Percentiles rank a stretch among this genome's conserved stretches.
Conservation (phyloP, 1,140 invertebrate genomes). For the Agrilus planipennis region DNA sequence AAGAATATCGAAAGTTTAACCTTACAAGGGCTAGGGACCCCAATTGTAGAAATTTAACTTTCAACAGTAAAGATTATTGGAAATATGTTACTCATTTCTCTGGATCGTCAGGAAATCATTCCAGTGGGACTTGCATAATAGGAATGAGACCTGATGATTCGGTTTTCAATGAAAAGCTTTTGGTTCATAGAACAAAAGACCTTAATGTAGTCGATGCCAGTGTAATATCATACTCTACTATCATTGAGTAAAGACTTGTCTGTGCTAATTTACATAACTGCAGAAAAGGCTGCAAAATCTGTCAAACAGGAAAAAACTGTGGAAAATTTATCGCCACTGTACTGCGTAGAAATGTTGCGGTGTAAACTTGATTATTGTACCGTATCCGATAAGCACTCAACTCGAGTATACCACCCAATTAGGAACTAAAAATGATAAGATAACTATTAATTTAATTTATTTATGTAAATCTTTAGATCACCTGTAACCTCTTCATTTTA, state of each 20-base stretch:
- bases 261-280: slow-evolving; percentile 40
- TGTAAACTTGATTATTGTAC: too few relatives aligned
- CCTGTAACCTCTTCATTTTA: too few relatives aligned
- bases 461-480: too few relatives aligned
- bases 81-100: slow-evolving; percentile 36
- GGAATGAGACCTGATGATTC: slow-evolving; percentile 33
- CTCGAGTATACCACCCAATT: too few relatives aligned
- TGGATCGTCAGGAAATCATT: slow-evolving; percentile 41
- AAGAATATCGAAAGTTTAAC: slow-evolving; percentile 25
- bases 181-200: slow-evolving; percentile 30
- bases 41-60: slow-evolving; percentile 32
- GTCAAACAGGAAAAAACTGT: slow-evolving; percentile 35
- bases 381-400: too few relatives aligned
- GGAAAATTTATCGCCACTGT: too few relatives aligned
- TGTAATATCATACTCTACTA: slow-evolving; percentile 19
- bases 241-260: slow-evolving; percentile 34
- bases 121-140: slow-evolving; percentile 46
- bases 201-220: slow-evolving; percentile 36
- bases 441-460: too few relatives aligned
- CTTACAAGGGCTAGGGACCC: slow-evolving; percentile 35
- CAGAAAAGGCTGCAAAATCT: slow-evolving; percentile 38
- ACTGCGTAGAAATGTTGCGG: too few relatives aligned
- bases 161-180: slow-evolving; percentile 34
- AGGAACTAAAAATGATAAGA: too few relatives aligned
- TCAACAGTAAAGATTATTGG: slow-evolving; percentile 41